Evolutionary conservation across 1,140 invertebrate genomes (phyloP).

Genomic region (Drosophila funebris): DNA sequence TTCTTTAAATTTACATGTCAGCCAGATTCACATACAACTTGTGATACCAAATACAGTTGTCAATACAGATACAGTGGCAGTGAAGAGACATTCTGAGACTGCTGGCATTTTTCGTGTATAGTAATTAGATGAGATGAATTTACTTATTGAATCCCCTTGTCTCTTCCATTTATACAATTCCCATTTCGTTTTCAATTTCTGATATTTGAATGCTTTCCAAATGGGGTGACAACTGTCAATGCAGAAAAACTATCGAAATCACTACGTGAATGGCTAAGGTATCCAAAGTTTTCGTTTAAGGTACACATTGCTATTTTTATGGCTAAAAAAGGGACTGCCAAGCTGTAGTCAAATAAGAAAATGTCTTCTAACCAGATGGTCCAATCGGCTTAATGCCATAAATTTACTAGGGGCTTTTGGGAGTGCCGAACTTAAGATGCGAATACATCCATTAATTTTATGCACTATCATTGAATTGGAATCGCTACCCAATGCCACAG

Average conservation of each 20-base stretch:
- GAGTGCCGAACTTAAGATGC: constrained; percentile 29
- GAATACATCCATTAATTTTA: constrained; percentile 61
- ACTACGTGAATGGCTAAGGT: background rate
- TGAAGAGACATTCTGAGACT: constrained; percentile 21
- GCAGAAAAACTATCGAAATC: constrained; percentile 2
- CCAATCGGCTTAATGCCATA: constrained; percentile 52
- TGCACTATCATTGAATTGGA: constrained; percentile 73
- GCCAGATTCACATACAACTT: constrained; percentile 22
- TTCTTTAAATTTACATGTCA: constrained; percentile 52
- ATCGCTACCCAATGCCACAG: constrained; percentile 39
- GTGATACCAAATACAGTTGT: constrained; percentile 2
- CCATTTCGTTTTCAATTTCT: constrained; percentile 9
- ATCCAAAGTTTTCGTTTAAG: background rate
- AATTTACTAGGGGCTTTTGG: constrained; percentile 56
- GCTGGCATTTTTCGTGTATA: constrained; percentile 48
- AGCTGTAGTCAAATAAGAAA: constrained; percentile 29
- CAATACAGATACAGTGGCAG: constrained; percentile 9
- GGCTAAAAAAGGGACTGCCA: constrained; percentile 36
- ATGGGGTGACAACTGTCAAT: constrained; percentile 45
- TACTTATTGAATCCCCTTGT: constrained; percentile 45
- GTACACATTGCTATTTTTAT: constrained; percentile 57
- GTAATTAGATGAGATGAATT: constrained; percentile 66
- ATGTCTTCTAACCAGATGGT: constrained; percentile 2
- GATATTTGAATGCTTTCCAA: constrained; percentile 41
- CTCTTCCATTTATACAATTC: constrained; percentile 61